Base-by-base conservation (phyloP, 2,113 vertebrate species). In the Elephas maximus region DNA sequence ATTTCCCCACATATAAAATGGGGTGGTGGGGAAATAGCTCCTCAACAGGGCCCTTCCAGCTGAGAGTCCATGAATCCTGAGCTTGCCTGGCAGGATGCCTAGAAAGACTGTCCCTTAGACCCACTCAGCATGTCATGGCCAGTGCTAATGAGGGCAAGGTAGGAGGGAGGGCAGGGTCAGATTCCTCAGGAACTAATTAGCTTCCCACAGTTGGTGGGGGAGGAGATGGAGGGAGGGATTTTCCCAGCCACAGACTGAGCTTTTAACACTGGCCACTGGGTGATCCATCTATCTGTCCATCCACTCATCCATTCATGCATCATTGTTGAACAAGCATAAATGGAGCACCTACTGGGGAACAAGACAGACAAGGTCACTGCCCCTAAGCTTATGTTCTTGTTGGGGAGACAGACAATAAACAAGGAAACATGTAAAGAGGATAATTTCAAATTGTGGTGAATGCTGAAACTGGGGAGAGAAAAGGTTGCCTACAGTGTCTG, bases 121-220 rank as follows among this genome's bases (percentile, higher is more conserved):
- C n/a, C 71, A 74, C 44, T 87, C 51, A 23, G 95, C 88, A 81
- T 69, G 89, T 82, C 88, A 69, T 0, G 37, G 79, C 93, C 93
- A 53, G 91, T 24, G 80, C 96, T 97, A 91, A 96, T 96, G 96
- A 97, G 91, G 93, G 79, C 69, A 78, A 76, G 44, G 78, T 63
- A 76, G 80, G 85, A 81, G 93, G 93, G 86, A 91, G 79, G 81
- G 85, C 88, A 94, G 80, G 91, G 96, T 93, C 97, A 97, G 89
- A 96, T 97, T 97, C 97, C 94, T 96, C 91, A 41, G 89, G 91
- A 96, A 96, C 89, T 94, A 96, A 97, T 98, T 97, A 96, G 94
- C 96, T 96, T 86, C 96, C 87, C 95, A 44, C 78, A 28, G 82
- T 41, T 74, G 37, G 37, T 17, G n/a, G 30, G n/a, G 44, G 41